Base-by-base conservation (phyloP, 2,888 invertebrate species). In the Schizotus pectinicornis region DNA sequence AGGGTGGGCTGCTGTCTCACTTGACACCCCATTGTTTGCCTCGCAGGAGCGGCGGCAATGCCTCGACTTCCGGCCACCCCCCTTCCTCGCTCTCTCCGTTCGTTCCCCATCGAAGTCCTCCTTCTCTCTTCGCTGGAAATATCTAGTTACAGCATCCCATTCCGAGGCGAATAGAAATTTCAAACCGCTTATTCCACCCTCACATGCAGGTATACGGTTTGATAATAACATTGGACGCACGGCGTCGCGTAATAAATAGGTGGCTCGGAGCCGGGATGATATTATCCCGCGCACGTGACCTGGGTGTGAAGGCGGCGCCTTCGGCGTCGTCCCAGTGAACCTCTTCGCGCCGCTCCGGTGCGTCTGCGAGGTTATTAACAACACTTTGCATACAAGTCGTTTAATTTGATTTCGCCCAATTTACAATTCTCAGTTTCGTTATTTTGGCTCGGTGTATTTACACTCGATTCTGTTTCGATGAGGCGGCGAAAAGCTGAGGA, bases 201-300 rank as follows among this genome's bases (percentile, higher is more conserved):
- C 52, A 52, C 63, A 63, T 64, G 58, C 60, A 64, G 65, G 67
- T 69, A 67, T 66, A 67, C 58, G 65, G 68, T 55, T 67, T 67
- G 71, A 71, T 72, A 72, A 72, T 71, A 72, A 68, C 72, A 68
- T 70, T 63, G 70, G 69, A 69, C 69, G 69, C 68, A 67, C 70
- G 64, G 66, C 68, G 67, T 67, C 69, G 68, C 64, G 67, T 71
- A 72, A 72, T 71, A 72, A 71, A 71, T 72, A 70, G 70, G 65
- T 65, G 65, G 69, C 67, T 67, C 56, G 54, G 64, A 68, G 66
- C 67, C 51, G 63, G 62, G 63, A 63, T 67, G 68, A 71, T 72
- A 71, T 71, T 71, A 71, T 67, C 68, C 68, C 51, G 37, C 41
- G 63, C 69, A 67, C 72, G 72, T 71, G 72, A 71, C 65, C 62